Evolutionary conservation across 2,888 invertebrate genomes (phyloP).

Genomic region (Blera fallax): DNA sequence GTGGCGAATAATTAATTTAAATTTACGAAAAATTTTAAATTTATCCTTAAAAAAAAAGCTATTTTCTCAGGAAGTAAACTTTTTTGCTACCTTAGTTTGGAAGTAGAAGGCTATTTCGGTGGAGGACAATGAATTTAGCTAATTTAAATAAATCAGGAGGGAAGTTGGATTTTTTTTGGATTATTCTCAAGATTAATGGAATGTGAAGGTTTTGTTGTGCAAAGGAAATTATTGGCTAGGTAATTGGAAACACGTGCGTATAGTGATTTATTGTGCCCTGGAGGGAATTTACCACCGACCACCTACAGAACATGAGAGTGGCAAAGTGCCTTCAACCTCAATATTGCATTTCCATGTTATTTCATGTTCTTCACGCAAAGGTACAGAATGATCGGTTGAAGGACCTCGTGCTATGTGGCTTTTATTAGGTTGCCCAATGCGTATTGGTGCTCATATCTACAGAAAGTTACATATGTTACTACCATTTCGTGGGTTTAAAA

Average conservation of each 20-base stretch:
- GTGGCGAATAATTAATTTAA: neutral
- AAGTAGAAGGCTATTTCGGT: neutral
- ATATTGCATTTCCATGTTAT: too few species aligned
- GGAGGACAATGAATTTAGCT: neutral
- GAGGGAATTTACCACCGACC: too few species aligned
- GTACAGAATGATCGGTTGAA: too few species aligned
- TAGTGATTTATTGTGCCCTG: too few species aligned
- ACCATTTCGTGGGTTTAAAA: too few species aligned
- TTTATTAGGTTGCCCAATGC: too few species aligned
- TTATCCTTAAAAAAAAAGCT: neutral
- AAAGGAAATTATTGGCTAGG: neutral
- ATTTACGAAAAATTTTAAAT: neutral
- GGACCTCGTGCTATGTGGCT: too few species aligned
- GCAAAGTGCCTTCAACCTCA: too few species aligned
- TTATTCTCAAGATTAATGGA: neutral
- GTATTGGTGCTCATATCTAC: too few species aligned
- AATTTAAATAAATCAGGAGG: neutral
- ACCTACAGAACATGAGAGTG: too few species aligned
- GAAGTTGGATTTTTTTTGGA: neutral
- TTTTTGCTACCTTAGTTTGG: neutral
- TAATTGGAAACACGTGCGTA: neutral
- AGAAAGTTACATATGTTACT: too few species aligned
- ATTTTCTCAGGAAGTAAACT: neutral
- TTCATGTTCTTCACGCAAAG: too few species aligned
- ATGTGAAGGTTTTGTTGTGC: neutral